Conservation (phyloP, 1,140 invertebrate genomes). For the Berghia stephanieae region DNA sequence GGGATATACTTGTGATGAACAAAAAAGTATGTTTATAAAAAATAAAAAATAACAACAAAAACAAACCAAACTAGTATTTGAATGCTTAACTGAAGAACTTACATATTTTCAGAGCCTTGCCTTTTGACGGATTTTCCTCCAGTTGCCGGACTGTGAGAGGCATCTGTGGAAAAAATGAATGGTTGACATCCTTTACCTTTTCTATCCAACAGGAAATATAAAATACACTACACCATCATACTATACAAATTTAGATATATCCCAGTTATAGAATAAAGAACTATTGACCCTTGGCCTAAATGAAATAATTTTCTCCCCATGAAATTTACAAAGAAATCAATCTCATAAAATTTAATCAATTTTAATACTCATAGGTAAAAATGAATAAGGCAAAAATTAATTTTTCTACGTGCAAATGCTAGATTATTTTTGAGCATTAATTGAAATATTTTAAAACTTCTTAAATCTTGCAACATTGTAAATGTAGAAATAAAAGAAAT, state of each 20-base stretch:
- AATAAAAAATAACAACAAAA: neutral
- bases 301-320: neutral
- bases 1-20: too few relatives aligned
- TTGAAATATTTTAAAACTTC: neutral
- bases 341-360: too few relatives aligned
- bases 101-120: constrained; percentile 33
- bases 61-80: neutral
- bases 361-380: too few relatives aligned
- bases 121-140: constrained; percentile 37
- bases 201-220: neutral
- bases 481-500: neutral
- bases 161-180: constrained; percentile 35
- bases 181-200: neutral
- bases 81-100: neutral
- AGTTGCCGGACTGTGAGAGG: constrained; percentile 39
- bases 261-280: neutral
- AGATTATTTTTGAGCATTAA: neutral
- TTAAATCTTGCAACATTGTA: neutral
- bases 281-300: neutral
- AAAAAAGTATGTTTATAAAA: too few relatives aligned
- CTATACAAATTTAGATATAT: neutral
- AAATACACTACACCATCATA: neutral
- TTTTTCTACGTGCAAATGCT: neutral
- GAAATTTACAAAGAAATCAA: neutral
- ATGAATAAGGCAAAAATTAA: neutral